These are phyloP conservation scores for Omphaloscelis lunosa DNA, from an alignment of 2,888 invertebrate genomes.

Conservation along the genomic window DNA sequence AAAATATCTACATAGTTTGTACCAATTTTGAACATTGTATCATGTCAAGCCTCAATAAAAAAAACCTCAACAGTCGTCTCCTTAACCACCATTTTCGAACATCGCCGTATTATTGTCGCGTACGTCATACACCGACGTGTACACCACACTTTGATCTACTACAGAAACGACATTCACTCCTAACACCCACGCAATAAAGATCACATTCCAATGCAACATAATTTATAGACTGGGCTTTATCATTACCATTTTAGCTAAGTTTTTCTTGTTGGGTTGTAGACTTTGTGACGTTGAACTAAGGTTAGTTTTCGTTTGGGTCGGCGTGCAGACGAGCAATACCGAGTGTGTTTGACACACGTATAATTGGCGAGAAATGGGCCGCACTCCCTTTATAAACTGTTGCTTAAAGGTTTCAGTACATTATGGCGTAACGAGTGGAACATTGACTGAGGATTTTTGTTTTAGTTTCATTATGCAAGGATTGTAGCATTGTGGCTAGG, in stretches of 20 bases:
- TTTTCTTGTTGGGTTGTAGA: slow-evolving; percentile 48
- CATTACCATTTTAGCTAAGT: slow-evolving; percentile 72
- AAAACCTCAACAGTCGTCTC: slow-evolving; percentile 66
- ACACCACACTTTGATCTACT: slow-evolving; percentile 83
- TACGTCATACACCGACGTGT: slow-evolving; percentile 82
- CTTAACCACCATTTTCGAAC: slow-evolving; percentile 83
- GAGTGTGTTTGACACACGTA: slow-evolving; percentile 86
- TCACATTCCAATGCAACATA: slow-evolving; percentile 70
- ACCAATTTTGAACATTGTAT: neutral
- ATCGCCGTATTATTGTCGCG: slow-evolving; percentile 84
- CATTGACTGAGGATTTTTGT: slow-evolving; percentile 49
- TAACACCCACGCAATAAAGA: slow-evolving; percentile 70
- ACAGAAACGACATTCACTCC: slow-evolving; percentile 69
- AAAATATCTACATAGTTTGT: neutral
- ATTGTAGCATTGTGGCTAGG: slow-evolving; percentile 44
- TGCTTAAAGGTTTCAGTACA: slow-evolving; percentile 70
- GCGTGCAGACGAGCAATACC: slow-evolving; percentile 63
- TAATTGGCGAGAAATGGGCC: slow-evolving; percentile 89
- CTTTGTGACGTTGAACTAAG: slow-evolving; percentile 63
- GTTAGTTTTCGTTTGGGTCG: slow-evolving; percentile 56
- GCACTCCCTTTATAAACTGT: slow-evolving; percentile 81
- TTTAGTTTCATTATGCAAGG: slow-evolving; percentile 52
- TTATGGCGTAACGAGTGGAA: slow-evolving; percentile 64
- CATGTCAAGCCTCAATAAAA: neutral
- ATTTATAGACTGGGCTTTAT: slow-evolving; percentile 73